Evolutionary conservation across 2,113 vertebrate genomes (phyloP), one percentile per base, ranked within the genome.

Genomic region (Sinocyclocheilus maitianheensis): DNA sequence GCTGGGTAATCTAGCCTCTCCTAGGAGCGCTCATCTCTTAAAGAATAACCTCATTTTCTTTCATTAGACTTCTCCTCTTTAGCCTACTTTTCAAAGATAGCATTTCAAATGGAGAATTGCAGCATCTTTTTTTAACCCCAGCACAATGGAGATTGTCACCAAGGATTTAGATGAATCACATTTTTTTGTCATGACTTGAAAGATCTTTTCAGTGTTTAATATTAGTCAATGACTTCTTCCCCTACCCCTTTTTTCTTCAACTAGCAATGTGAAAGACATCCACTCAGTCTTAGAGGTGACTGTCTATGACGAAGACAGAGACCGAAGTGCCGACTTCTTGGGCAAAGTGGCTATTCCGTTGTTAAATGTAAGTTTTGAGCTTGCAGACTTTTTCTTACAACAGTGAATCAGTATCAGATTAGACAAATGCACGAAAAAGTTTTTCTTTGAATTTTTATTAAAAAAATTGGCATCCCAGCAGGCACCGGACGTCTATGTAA

Each of bases 201-300:
- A 85, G 85, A 87, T 88, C 77, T 86, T 83, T 82, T 79, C 58
- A 60, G 88, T 88, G 71, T 87, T 88, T 90, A 85, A 87, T 86
- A 89, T 83, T 84, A 89, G 75, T 83, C 77, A 76, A 72, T 87
- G 86, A 81, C 60, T 69, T 82, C 67, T 69, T 84, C 55, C 62
- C 43, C 53, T 2, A 40, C 55, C 60, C 80, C 63, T 62, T n/a
- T 62, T 85, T 34, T 82, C 76, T 90, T 89, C 89, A 79, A 92
- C 78, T 93, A 99, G 98, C 93, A 99, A 99, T 86, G 94, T 99
- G 95, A 99, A 98, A 95, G 98, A 99, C 95, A 97, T 99, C 92
- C 98, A 99, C 93, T 98, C 97, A 0, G 96, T 99, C 69, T 96
- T 99, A 48, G 98, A 99, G 94, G 97, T 99, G 94, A 97, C 97